Percentiles rank a stretch among this genome's conserved stretches.
Evolutionary conservation across 1,140 invertebrate genomes (phyloP).

Genomic region (Drosophila grimshawi): DNA sequence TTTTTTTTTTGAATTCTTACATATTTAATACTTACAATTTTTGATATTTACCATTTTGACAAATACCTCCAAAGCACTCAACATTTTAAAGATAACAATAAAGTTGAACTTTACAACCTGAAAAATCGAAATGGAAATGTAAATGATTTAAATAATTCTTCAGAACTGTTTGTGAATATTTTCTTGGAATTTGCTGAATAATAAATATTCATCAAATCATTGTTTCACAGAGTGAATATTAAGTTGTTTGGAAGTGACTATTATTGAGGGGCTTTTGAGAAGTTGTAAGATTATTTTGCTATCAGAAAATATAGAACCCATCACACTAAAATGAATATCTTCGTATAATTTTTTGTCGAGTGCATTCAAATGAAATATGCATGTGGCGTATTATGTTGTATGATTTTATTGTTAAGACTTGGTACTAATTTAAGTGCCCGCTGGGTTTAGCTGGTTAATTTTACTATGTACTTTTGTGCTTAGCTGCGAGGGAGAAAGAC

Average conservation of each 20-base stretch:
- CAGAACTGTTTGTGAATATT: too few species aligned
- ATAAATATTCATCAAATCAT: too few species aligned
- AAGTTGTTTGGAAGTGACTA: neutral
- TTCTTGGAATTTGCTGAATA: neutral
- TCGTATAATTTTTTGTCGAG: slow-evolving; percentile 13
- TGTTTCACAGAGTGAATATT: neutral
- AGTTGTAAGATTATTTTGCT: neutral
- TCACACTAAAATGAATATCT: slow-evolving; percentile 4
- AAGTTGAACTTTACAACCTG: too few species aligned
- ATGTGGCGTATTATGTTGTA: slow-evolving; percentile 22
- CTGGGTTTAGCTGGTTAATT: slow-evolving; percentile 70
- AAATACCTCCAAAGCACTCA: too few species aligned
- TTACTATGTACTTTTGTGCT: slow-evolving; percentile 48
- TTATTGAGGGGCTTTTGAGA: neutral
- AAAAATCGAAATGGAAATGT: neutral
- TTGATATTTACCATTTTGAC: too few species aligned
- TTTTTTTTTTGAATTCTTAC: too few species aligned
- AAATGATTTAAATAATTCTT: neutral
- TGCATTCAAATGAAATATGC: slow-evolving; percentile 41
- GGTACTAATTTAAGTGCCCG: slow-evolving; percentile 64
- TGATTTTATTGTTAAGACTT: slow-evolving; percentile 72
- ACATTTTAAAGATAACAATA: too few species aligned
- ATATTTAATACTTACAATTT: too few species aligned
- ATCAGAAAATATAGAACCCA: neutral
- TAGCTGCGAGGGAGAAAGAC: neutral